Base-by-base conservation (phyloP, 2,113 vertebrate species). In the Gallinago media region DNA sequence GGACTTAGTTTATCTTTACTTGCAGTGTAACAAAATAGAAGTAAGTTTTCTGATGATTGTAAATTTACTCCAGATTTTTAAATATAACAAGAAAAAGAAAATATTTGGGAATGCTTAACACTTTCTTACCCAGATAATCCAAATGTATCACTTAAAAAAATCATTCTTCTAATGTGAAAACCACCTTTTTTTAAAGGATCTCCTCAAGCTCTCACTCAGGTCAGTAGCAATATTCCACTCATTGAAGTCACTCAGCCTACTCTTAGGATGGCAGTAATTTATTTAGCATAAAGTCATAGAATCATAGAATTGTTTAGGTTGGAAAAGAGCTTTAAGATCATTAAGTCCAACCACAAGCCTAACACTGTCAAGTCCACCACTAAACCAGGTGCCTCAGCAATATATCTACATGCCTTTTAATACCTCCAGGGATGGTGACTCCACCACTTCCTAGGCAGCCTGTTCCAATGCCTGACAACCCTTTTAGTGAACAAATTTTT, bases 131-230 rank as follows among this genome's bases (percentile, higher is more conserved):
- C 3, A 76, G 50, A 65, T 83, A 79, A 77, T 72, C 29, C 18
- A 72, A 89, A 81, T 32, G 1, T 2, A 52, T 34, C 4, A 55
- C 29, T 87, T 75, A 2, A 38, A 81, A 76, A 62, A 63, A 34
- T 38, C 11, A 70, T 31, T 47, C 12, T 67, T 76, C 2, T 32
- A 38, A 75, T 54, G 27, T 10, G 14, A 27, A 76, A 67, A 50
- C 26, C 26, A 14, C 6, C 0, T 2, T 20, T 22, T 56, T 17
- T 44, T n/a, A 72, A 40, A 74, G 15, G 58, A 55, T 50, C 3
- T 70, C 8, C 19, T 44, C 15, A 56, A 82, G 9, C 1, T 71
- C 16, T 32, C 59, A 1, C 21, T 72, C 13, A 23, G 6, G 15
- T 81, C 15, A 55, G 18, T 8, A 59, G 25, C 29, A 89, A 20